Conservation (phyloP, 2,113 vertebrate species). For the Hystrix cristata region DNA sequence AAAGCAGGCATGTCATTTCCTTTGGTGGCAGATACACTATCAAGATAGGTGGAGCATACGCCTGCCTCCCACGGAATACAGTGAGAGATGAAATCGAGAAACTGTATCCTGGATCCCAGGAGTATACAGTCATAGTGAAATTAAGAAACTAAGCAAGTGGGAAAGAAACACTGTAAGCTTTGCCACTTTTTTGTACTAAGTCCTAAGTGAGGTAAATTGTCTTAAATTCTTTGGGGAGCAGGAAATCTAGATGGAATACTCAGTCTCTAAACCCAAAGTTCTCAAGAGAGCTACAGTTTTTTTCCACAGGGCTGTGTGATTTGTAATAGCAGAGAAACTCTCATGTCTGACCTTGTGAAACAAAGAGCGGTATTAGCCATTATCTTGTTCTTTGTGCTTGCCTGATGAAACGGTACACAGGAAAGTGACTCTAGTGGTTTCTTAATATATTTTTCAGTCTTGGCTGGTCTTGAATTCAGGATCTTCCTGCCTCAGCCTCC, state of each 20-base stretch:
- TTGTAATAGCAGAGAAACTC: background rate
- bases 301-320: background rate
- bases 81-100: background rate
- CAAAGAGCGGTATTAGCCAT: fast-evolving
- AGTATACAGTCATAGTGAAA: background rate
- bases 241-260: background rate
- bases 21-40: background rate
- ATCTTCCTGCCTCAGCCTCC: background rate
- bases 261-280: background rate
- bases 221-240: background rate
- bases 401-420: background rate
- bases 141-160: background rate
- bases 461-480: background rate
- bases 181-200: background rate
- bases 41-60: background rate
- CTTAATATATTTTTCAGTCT: background rate
- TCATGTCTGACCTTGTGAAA: background rate
- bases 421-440: background rate
- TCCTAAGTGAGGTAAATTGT: background rate
- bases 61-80: background rate
- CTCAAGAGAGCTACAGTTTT: background rate
- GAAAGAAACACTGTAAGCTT: background rate
- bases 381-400: slow-evolving; percentile 26
- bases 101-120: background rate
- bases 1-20: background rate